Percentiles rank a stretch among this genome's conserved stretches.
These are phyloP conservation scores for Thereuonema tuberculata DNA, from an alignment of 1,140 invertebrate genomes.

Conservation along the genomic window DNA sequence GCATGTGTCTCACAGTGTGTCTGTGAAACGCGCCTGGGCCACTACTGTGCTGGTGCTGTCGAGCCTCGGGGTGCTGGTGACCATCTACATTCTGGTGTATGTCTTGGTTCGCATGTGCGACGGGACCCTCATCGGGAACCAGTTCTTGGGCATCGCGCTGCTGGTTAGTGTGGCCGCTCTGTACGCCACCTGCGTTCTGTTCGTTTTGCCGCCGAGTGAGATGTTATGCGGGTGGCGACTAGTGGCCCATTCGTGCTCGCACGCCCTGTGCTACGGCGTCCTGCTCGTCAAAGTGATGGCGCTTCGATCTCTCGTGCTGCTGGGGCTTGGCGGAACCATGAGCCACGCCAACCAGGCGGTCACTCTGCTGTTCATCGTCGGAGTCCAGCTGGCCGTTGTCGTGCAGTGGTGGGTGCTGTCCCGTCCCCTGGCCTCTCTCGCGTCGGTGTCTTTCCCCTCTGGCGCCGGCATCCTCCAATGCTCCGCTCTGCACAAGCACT, in stretches of 20 bases:
- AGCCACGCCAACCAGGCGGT: slow-evolving; percentile 30
- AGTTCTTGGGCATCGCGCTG: slow-evolving; percentile 34
- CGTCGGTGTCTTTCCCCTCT: neutral
- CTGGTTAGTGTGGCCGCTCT: slow-evolving; percentile 33
- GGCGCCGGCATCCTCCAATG: slow-evolving; percentile 17
- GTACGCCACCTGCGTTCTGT: slow-evolving; percentile 32
- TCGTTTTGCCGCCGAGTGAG: slow-evolving; percentile 30
- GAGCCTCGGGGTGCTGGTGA: slow-evolving; percentile 26
- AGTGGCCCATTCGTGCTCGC: slow-evolving; percentile 24
- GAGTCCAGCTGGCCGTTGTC: slow-evolving; percentile 29
- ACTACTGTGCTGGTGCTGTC: slow-evolving; percentile 24
- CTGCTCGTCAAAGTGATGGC: slow-evolving; percentile 32
- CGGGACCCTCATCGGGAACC: slow-evolving; percentile 34
- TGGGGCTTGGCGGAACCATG: slow-evolving; percentile 30
- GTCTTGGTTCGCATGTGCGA: slow-evolving; percentile 36
- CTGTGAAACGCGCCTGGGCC: slow-evolving; percentile 28
- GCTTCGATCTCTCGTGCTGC: slow-evolving; percentile 24
- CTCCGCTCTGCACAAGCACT: slow-evolving; percentile 19
- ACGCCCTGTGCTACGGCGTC: slow-evolving; percentile 27
- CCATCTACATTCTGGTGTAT: slow-evolving; percentile 33
- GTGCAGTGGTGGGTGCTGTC: slow-evolving; percentile 20
- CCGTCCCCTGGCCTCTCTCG: neutral
- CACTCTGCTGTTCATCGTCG: slow-evolving; percentile 29
- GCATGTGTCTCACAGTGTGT: slow-evolving; percentile 21
- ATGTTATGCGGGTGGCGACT: slow-evolving; percentile 27